A percentile compares a stretch with the other conserved stretches of the same genome.
phyloP scores from a whole-genome alignment of 2,113 vertebrate species.

The Numenius arquata region DNA sequence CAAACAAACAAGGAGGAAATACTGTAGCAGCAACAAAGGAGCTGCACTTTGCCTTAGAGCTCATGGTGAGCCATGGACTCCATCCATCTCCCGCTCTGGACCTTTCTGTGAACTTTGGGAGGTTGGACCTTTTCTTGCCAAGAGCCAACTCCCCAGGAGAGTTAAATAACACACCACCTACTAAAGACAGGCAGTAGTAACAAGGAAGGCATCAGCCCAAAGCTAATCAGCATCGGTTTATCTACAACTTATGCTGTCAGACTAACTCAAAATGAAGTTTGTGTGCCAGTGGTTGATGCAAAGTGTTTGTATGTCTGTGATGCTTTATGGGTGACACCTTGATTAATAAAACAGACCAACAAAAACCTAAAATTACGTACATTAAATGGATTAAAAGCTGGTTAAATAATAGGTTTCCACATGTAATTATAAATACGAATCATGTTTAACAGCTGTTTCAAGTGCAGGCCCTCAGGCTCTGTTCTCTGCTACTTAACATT shows the following conservation, averaged over 20 bases:
- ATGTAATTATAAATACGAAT: neutral
- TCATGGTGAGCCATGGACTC: neutral
- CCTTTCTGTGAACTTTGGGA: neutral
- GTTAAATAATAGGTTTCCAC: neutral
- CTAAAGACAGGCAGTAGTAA: neutral
- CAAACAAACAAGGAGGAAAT: neutral
- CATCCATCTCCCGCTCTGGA: neutral
- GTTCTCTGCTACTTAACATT: neutral
- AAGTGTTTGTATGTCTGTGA: neutral
- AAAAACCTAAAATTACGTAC: neutral
- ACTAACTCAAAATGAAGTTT: neutral
- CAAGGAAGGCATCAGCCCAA: neutral
- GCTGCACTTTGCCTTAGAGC: neutral
- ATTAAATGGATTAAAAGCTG: neutral
- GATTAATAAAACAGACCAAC: neutral
- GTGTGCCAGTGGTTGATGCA: neutral
- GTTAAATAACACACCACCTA: neutral
- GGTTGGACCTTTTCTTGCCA: neutral
- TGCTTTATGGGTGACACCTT: neutral
- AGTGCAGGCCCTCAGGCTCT: neutral
- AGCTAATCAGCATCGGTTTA: neutral
- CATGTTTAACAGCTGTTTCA: accelerated
- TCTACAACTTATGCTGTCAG: neutral
- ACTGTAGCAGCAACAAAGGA: neutral
- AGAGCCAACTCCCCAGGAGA: neutral